A percentile compares a stretch with the other conserved stretches of the same genome.
phyloP scores from a whole-genome alignment of 2,888 invertebrate genomes.

The Acanthosepion lycidas region DNA sequence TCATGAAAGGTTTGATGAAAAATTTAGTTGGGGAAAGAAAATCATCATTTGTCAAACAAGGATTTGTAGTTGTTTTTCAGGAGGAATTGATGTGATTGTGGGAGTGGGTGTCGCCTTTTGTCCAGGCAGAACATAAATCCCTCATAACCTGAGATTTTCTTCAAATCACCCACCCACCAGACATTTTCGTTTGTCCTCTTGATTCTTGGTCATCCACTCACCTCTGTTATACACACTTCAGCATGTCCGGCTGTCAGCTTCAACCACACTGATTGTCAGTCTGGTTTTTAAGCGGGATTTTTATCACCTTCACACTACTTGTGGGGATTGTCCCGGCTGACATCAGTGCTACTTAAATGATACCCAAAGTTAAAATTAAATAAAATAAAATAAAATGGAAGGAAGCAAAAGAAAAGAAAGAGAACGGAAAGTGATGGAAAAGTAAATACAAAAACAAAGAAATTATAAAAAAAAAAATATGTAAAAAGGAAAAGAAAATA shows the following conservation, averaged over 20 bases:
- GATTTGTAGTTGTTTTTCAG: background rate
- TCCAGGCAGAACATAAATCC: background rate
- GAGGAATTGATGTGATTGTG: background rate
- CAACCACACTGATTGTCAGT: background rate
- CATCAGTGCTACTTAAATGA: background rate
- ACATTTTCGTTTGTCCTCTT: background rate
- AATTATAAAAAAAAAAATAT: background rate
- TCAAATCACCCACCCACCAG: background rate
- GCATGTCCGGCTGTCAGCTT: slow-evolving; percentile 2
- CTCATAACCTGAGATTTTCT: background rate
- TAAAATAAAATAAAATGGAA: background rate
- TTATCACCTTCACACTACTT: slow-evolving; percentile 21
- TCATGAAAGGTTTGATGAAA: background rate
- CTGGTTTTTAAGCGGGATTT: slow-evolving; percentile 33
- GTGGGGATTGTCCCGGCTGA: background rate
- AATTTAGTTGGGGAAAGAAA: background rate
- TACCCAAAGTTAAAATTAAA: background rate
- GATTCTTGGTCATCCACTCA: background rate
- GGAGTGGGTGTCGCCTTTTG: background rate
- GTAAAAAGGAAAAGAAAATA: background rate
- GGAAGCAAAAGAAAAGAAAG: background rate
- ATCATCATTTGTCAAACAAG: background rate
- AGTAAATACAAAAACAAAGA: background rate
- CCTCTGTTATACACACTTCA: background rate
- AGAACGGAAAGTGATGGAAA: background rate